These are phyloP conservation scores for Apis cerana DNA, from an alignment of 1,140 invertebrate species.

Conservation along the genomic window DNA sequence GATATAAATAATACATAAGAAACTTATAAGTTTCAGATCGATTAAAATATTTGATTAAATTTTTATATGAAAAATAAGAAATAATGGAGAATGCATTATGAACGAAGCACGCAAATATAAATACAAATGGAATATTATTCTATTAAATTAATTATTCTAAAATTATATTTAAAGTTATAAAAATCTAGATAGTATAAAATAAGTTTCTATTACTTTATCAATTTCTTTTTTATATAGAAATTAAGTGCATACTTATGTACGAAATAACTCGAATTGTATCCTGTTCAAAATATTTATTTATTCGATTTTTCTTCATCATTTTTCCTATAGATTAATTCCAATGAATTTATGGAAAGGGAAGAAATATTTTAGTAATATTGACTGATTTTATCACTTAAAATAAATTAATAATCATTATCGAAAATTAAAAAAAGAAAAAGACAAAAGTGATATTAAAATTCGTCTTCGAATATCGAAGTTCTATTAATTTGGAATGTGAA, in stretches of 20 bases:
- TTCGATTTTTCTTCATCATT: neutral
- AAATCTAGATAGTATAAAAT: neutral
- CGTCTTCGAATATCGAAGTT: conserved; percentile 19
- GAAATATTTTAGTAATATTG: neutral
- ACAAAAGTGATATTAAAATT: neutral
- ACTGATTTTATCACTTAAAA: neutral
- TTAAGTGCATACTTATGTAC: neutral
- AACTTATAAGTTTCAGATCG: neutral
- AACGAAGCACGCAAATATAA: neutral
- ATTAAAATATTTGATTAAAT: conserved; percentile 3
- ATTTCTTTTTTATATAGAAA: neutral
- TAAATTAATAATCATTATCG: neutral
- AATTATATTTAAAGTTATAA: conserved; percentile 6
- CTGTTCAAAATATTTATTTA: neutral
- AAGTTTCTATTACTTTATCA: neutral
- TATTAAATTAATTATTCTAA: too few species aligned
- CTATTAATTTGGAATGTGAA: neutral
- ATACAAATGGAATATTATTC: neutral
- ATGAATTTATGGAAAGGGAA: neutral
- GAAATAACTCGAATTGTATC: neutral
- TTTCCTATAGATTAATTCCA: neutral
- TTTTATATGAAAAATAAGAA: neutral
- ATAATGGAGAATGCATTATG: neutral
- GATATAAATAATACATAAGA: neutral
- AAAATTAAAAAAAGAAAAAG: neutral